Base-by-base conservation (phyloP, 2,888 invertebrate genomes). In the Perithous albicinctus region DNA sequence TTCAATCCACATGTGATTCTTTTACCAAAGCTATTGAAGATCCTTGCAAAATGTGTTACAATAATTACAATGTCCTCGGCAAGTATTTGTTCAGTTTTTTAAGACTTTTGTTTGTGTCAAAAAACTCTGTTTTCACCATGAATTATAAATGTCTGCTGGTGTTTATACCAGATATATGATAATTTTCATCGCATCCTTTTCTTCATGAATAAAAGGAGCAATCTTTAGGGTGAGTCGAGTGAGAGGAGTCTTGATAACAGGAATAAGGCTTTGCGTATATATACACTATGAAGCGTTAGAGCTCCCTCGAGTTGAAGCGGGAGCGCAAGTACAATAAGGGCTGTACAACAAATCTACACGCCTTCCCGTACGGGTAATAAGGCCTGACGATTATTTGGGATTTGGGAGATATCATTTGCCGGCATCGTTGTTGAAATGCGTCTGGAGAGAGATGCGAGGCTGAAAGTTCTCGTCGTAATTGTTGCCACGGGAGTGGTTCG, bases 341-440 rank as follows among this genome's bases (percentile, higher is more conserved):
- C 73, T 63, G 73, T 56, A 69, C 77, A 75, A 66, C 48, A 78
- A 78, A 82, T 75, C 74, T n/a, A n/a, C 41, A 56, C 43, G 74
- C 29, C 64, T 74, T 75, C 63, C 77, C 74, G 79, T 35, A 54
- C 51, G 80, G 74, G 75, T 75, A 82, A 78, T 84, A 78, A 84
- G 74, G 76, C 64, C 64, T 74, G 82, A 77, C 79, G 82, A 84
- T 84, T 84, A 82, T 82, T 82, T 69, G 82, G 77, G 78, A 74
- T 82, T 82, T 74, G 81, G 81, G 81, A 78, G 72, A 43, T 51
- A 82, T 81, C 74, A 82, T 82, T 82, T 70, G 66, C 75, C 64
- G 59, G 63, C 78, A 26, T 54, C 51, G 67, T 69, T 38, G 35
- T 41, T 51, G 70, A 70, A 63, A 76, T 66, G 64, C 59, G 59